Conservation (phyloP, 2,113 vertebrate species). For the Sterrhoptilus dennistouni region DNA sequence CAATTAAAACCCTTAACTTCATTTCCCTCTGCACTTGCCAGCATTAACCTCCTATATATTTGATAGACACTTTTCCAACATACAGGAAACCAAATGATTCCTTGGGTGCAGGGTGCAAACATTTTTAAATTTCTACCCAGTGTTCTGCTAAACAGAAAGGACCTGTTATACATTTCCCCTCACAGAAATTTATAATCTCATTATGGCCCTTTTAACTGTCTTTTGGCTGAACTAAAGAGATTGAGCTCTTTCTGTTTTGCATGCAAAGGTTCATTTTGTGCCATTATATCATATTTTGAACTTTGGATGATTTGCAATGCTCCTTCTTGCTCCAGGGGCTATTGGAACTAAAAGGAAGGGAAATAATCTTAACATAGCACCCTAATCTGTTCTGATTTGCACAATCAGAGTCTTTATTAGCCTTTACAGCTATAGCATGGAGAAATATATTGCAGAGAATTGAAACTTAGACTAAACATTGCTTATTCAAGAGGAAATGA, state of each 20-base stretch:
- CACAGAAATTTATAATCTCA: neutral
- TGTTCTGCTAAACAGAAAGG: neutral
- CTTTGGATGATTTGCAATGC: neutral
- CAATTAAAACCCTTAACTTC: neutral
- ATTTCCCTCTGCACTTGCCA: neutral
- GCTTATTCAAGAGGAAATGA: neutral
- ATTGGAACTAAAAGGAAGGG: neutral
- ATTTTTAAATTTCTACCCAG: neutral
- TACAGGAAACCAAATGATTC: neutral
- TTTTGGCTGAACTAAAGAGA: neutral
- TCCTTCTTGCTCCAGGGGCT: neutral
- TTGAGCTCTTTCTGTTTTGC: neutral
- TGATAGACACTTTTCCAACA: neutral
- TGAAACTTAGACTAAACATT: neutral
- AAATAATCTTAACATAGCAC: neutral
- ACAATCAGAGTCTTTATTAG: neutral
- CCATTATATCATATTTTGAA: neutral
- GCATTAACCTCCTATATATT: neutral
- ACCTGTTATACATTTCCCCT: neutral
- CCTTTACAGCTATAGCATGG: neutral
- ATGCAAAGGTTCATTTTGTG: neutral
- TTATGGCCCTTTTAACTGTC: neutral
- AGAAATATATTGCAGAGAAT: neutral
- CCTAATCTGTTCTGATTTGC: neutral
- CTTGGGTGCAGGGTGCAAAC: neutral